Evolutionary conservation across 1,140 invertebrate genomes (phyloP).

Genomic region (Nebria ingens): DNA sequence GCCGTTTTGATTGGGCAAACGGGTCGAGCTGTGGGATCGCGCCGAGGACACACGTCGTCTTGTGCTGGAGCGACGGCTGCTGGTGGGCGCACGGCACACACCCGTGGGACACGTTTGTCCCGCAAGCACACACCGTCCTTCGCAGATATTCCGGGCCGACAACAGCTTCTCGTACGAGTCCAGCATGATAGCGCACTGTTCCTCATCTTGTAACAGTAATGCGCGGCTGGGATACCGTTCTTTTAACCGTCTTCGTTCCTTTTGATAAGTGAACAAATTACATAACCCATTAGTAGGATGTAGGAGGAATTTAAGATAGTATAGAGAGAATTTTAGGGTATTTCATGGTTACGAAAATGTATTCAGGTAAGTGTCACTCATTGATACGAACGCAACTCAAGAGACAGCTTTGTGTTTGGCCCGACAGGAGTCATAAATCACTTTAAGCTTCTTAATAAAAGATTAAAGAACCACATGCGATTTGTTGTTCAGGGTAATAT

Average conservation of each 20-base stretch:
- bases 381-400: too few relatives aligned
- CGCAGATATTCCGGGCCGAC: conserved; percentile 66
- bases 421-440: too few relatives aligned
- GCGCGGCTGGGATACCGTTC: conserved; percentile 73
- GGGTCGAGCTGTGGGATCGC: conserved; percentile 28
- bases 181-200: conserved; percentile 63
- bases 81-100: conserved; percentile 43
- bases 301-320: too few relatives aligned
- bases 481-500: too few relatives aligned
- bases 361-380: too few relatives aligned
- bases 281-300: too few relatives aligned
- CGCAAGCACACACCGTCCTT: conserved; percentile 66
- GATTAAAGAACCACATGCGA: too few relatives aligned
- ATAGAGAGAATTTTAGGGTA: too few relatives aligned
- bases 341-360: too few relatives aligned
- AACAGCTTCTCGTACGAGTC: conserved; percentile 72
- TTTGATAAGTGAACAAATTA: too few relatives aligned
- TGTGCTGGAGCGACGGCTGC: conserved; percentile 42
- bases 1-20: conserved; percentile 16
- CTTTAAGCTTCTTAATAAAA: too few relatives aligned
- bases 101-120: conserved; percentile 77
- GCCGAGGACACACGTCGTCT: conserved; percentile 35
- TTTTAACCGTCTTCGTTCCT: conserved; percentile 73
- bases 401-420: too few relatives aligned
- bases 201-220: conserved; percentile 59